These are phyloP conservation scores for Hylia prasina DNA, from an alignment of 2,113 vertebrate genomes.

Conservation along the genomic window DNA sequence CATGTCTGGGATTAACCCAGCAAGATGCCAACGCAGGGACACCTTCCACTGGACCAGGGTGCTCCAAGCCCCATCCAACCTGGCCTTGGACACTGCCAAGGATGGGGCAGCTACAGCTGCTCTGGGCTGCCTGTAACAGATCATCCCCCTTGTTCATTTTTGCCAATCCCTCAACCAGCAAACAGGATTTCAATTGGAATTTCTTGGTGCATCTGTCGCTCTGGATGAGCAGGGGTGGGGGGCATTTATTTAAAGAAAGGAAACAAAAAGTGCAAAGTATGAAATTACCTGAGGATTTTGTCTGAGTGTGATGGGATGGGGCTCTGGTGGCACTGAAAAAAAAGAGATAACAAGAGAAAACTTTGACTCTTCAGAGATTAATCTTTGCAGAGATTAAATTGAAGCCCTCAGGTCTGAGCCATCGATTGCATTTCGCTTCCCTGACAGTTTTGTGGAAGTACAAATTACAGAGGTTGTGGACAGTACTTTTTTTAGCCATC, in stretches of 20 bases:
- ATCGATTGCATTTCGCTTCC: not conserved
- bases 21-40: not conserved
- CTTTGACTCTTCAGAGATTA: not conserved
- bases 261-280: not conserved
- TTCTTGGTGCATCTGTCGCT: not conserved
- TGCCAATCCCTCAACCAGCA: not conserved
- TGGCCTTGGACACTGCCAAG: not conserved
- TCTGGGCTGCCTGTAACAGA: fast-evolving
- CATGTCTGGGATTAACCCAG: not conserved
- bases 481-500: not conserved
- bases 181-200: not conserved
- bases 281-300: not conserved
- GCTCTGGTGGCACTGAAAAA: not conserved
- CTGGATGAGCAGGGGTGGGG: not conserved
- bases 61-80: not conserved
- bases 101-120: not conserved
- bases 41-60: fast-evolving
- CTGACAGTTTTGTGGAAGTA: not conserved
- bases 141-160: not conserved
- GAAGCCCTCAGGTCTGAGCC: not conserved
- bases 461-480: not conserved
- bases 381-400: constrained; percentile 1
- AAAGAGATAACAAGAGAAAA: not conserved
- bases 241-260: not conserved
- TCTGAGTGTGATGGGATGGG: not conserved